These are phyloP conservation scores for Stichopus horrens DNA, from an alignment of 53 echinoderm and acorn worm genomes.

Conservation along the genomic window DNA sequence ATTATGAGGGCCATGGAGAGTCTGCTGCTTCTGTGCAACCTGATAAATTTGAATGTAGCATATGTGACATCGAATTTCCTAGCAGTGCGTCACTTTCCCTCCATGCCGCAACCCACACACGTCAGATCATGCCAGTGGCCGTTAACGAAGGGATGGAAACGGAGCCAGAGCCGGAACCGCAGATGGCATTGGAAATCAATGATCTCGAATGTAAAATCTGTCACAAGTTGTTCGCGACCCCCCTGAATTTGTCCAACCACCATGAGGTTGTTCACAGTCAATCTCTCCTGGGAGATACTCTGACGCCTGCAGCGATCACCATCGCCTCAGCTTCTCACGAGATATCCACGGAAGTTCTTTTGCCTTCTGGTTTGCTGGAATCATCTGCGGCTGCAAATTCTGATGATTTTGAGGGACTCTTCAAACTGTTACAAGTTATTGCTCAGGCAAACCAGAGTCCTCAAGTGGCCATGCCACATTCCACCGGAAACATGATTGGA, in stretches of 20 bases:
- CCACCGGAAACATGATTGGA: background rate
- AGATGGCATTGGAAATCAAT: background rate
- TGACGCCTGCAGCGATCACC: background rate
- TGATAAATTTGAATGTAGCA: constrained; percentile 21
- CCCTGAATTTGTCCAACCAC: constrained; percentile 34
- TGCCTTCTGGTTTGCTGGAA: constrained; percentile 10
- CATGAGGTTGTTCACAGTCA: constrained; percentile 34
- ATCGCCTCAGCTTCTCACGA: constrained; percentile 12
- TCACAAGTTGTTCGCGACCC: constrained; percentile 34
- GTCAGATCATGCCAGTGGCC: background rate
- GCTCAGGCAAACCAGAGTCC: constrained; percentile 27
- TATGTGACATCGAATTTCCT: constrained; percentile 28
- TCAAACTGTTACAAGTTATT: constrained; percentile 43
- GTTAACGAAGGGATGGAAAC: background rate
- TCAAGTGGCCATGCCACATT: background rate
- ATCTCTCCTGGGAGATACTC: constrained; percentile 18
- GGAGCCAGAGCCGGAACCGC: background rate
- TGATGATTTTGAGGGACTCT: constrained; percentile 44
- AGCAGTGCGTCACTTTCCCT: background rate
- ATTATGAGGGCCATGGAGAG: constrained; percentile 12
- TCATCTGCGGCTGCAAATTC: background rate
- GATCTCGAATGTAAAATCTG: constrained; percentile 54
- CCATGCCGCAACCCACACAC: constrained; percentile 1
- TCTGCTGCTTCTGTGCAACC: background rate
- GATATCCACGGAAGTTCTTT: background rate